Percentiles rank a stretch among this genome's conserved stretches.
Conservation (phyloP, 2,797 vertebrate genomes). For the Ptychobarbus kaznakovi region DNA sequence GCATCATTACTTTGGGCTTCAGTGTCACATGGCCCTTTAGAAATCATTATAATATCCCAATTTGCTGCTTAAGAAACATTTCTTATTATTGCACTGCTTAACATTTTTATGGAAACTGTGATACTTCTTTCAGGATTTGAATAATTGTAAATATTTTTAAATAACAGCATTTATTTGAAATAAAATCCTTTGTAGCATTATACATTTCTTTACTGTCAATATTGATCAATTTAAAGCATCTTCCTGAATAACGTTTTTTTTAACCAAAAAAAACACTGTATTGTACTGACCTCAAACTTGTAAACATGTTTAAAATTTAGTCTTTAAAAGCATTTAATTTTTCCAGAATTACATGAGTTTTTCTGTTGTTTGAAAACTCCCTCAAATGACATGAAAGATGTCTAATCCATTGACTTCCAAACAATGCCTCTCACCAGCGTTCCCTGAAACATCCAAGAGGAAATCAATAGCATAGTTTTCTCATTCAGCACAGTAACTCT, state of each 20-base stretch:
- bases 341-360: background rate
- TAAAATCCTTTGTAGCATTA: background rate
- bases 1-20: too few species aligned
- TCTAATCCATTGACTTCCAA: background rate
- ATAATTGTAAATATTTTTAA: background rate
- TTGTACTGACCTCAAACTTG: background rate
- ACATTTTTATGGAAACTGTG: background rate
- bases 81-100: too few species aligned
- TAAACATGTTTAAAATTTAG: background rate
- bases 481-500: constrained; percentile 20
- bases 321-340: background rate
- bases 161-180: background rate
- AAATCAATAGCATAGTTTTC: constrained; percentile 25
- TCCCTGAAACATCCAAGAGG: constrained; percentile 19
- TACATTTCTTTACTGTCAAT: background rate
- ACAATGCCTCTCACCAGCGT: background rate
- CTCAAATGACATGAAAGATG: background rate
- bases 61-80: too few species aligned
- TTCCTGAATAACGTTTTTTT: background rate
- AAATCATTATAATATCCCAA: too few species aligned
- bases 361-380: background rate
- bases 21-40: too few species aligned
- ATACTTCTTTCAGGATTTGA: background rate
- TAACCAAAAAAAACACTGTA: background rate
- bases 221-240: background rate